Percentiles rank a stretch among this genome's conserved stretches.
Evolutionary conservation across 2,888 invertebrate species (phyloP).

Genomic region (Chirona hameri): DNA sequence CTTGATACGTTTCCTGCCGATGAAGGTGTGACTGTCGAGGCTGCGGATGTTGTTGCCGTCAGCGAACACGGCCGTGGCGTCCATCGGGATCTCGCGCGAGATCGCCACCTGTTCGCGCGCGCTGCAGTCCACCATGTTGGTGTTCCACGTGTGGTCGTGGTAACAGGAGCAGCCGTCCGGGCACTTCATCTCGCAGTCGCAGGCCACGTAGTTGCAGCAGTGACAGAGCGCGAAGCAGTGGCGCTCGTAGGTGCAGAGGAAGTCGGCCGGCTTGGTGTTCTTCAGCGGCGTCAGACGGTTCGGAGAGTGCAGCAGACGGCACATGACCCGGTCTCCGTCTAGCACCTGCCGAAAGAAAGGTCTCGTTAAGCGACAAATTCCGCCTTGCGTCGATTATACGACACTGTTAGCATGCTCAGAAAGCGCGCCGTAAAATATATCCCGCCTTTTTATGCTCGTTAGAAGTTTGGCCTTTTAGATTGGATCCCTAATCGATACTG

Average conservation of each 20-base stretch:
- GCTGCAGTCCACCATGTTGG: slow-evolving; percentile 88
- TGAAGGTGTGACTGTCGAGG: slow-evolving; percentile 81
- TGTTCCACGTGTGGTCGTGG: slow-evolving; percentile 89
- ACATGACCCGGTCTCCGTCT: neutral
- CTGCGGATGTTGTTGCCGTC: slow-evolving; percentile 87
- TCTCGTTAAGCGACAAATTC: neutral
- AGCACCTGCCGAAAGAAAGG: neutral
- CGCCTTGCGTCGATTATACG: neutral
- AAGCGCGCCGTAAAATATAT: neutral
- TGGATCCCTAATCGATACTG: slow-evolving; percentile 24
- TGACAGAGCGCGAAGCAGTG: slow-evolving; percentile 92
- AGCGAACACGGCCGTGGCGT: slow-evolving; percentile 89
- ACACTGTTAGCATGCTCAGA: neutral
- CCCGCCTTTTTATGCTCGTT: neutral
- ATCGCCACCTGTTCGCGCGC: slow-evolving; percentile 74
- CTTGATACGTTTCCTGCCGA: slow-evolving; percentile 83
- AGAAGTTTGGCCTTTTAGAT: neutral
- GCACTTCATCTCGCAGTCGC: slow-evolving; percentile 96
- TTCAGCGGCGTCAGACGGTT: neutral
- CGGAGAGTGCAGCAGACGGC: neutral
- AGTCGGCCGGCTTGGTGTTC: slow-evolving; percentile 63
- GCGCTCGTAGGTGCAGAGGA: slow-evolving; percentile 85
- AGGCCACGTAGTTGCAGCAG: slow-evolving; percentile 94
- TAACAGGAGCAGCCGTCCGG: slow-evolving; percentile 91
- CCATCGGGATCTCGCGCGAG: slow-evolving; percentile 86